Evolutionary conservation across 2,113 vertebrate species (phyloP).

Genomic region (Zosterops japonicus): DNA sequence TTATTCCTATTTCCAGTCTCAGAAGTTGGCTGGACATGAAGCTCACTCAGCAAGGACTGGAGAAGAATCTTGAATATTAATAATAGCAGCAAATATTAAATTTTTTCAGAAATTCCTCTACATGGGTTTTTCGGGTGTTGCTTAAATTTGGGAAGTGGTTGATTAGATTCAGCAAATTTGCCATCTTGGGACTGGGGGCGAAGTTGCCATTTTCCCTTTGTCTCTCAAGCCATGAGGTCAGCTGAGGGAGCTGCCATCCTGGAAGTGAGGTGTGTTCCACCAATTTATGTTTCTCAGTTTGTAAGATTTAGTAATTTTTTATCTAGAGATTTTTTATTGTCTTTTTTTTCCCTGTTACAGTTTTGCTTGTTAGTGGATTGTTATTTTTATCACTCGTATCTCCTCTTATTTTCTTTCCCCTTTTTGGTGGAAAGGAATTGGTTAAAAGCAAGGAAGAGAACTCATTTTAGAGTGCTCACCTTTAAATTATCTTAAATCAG

Average conservation of each 20-base stretch:
- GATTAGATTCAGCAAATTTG: not conserved
- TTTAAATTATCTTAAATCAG: not conserved
- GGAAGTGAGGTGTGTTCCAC: fast-evolving
- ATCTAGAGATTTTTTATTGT: fast-evolving
- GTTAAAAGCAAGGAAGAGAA: not conserved
- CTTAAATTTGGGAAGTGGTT: not conserved
- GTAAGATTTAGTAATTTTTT: not conserved
- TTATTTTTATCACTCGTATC: not conserved
- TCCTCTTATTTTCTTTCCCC: not conserved
- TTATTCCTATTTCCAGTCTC: not conserved
- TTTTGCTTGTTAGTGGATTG: not conserved
- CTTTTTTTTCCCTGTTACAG: not conserved
- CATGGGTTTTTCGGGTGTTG: not conserved
- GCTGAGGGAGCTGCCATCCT: not conserved
- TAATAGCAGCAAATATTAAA: not conserved
- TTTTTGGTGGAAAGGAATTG: not conserved
- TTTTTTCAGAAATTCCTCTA: not conserved
- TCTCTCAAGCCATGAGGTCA: not conserved
- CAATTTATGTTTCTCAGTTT: not conserved
- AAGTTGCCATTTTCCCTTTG: not conserved
- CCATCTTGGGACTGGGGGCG: fast-evolving
- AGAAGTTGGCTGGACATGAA: not conserved
- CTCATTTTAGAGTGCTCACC: not conserved
- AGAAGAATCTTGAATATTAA: not conserved
- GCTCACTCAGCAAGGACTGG: not conserved